Conservation (phyloP, 23 tunicate species). For the Aplidium turbinatum region DNA sequence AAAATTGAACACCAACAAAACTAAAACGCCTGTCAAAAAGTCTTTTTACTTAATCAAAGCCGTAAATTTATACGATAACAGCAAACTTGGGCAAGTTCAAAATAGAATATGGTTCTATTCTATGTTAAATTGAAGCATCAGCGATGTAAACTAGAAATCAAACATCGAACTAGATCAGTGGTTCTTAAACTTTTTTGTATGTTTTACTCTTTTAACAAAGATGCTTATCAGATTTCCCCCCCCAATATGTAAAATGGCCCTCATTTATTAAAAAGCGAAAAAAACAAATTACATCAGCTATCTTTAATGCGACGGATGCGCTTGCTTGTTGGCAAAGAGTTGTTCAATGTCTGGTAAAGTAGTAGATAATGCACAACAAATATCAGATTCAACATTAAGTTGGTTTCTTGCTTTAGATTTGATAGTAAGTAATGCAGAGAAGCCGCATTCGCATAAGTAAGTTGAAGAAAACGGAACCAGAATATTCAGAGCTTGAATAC, state of each 20-base stretch:
- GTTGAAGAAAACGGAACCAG: conserved; percentile 60
- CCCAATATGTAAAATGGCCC: conserved; percentile 2
- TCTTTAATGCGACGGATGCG: conserved; percentile 37
- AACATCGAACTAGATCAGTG: conserved; percentile 10
- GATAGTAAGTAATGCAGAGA: conserved; percentile 61
- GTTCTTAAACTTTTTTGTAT: conserved; percentile 29
- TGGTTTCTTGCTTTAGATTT: conserved; percentile 58
- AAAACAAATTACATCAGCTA: neutral
- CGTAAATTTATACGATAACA: too few relatives aligned
- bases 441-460: conserved; percentile 59
- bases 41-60: too few relatives aligned
- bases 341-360: conserved; percentile 38
- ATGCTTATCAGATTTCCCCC: conserved; percentile 13
- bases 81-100: too few relatives aligned
- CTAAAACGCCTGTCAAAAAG: too few relatives aligned
- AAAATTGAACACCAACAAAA: too few relatives aligned
- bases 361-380: conserved; percentile 37
- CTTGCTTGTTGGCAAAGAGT: conserved; percentile 35
- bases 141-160: too few relatives aligned
- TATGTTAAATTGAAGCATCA: too few relatives aligned
- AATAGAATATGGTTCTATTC: too few relatives aligned
- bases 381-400: conserved; percentile 9
- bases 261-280: neutral
- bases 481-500: conserved; percentile 55
- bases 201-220: conserved; percentile 6